Evolutionary conservation across 2,113 vertebrate species (phyloP), one percentile per base, ranked within the genome.

Genomic region (Geococcyx californianus): DNA sequence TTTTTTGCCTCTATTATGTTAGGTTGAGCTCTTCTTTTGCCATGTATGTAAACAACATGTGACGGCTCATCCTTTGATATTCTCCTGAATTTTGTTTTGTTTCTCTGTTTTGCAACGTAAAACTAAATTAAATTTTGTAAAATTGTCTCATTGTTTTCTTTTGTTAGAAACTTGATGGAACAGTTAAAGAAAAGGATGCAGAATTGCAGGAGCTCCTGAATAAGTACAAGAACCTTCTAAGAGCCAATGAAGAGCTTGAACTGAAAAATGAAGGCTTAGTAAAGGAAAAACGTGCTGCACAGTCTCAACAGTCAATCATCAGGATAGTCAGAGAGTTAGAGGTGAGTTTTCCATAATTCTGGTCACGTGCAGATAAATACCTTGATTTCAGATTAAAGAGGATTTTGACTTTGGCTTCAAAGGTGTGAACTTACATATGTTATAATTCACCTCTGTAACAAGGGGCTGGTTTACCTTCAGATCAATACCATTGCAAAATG

Each of bases 111-210:
- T 80, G 59, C 55, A 78, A 24, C 91, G 64, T 87, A 77, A 84
- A 82, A 92, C 31, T 12, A 76, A 25, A 73, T 3, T 42, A 25
- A 55, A 11, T 76, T 36, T 36, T 88, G 20, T 84, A 47, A 42
- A 79, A 87, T 9, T 28, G 3, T 64, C 3, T 75, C 26, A 19
- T 69, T 95, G 51, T 90, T 96, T 96, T 45, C 33, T 92, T 95
- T 96, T 87, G 28, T 84, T 96, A 99, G 99, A 98, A 97, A 93
- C 98, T 98, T 51, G 98, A 99, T 80, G 95, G 94, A 66, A 69
- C 98, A 36, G 95, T 99, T 87, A 98, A 97, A 95, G 99, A 98
- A 96, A 98, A 99, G 87, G 99, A 99, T 62, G 94, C 95, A 36
- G 98, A 98, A 95, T 94, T 99, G 89, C 97, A 98, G 92, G 98